phyloP scores from a whole-genome alignment of 2,888 invertebrate species.

The Macrosiphum euphorbiae region DNA sequence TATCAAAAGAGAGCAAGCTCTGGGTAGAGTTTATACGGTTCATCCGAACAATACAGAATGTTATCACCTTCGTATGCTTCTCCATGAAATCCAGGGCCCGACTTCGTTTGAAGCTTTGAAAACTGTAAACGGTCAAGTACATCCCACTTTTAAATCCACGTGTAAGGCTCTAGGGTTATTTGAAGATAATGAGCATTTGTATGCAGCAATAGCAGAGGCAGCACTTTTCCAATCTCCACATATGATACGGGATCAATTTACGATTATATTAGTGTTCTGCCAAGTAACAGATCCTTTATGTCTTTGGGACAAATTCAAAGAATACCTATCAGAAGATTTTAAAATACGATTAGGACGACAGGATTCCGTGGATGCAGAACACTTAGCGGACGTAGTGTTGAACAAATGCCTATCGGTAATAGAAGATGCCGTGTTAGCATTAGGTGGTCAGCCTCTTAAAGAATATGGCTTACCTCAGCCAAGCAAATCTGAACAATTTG shows the following conservation, averaged over 20 bases:
- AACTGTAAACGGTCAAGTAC: slow-evolving; percentile 68
- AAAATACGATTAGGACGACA: neutral
- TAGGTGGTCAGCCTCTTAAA: neutral
- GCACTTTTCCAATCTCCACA: slow-evolving; percentile 66
- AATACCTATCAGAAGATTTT: slow-evolving; percentile 10
- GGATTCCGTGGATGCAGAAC: slow-evolving; percentile 2
- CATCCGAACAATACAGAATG: slow-evolving; percentile 66
- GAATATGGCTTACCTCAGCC: slow-evolving; percentile 8
- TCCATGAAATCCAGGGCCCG: slow-evolving; percentile 67
- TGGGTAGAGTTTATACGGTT: slow-evolving; percentile 64
- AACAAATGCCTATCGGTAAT: neutral
- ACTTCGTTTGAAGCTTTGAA: slow-evolving; percentile 68
- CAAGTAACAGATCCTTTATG: slow-evolving; percentile 33
- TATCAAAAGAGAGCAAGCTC: slow-evolving; percentile 9
- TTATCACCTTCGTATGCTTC: slow-evolving; percentile 67
- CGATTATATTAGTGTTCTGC: slow-evolving; percentile 61
- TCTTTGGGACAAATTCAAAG: slow-evolving; percentile 51
- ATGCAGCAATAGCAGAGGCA: slow-evolving; percentile 66
- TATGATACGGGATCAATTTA: slow-evolving; percentile 63
- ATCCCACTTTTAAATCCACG: slow-evolving; percentile 68
- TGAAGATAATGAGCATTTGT: slow-evolving; percentile 69
- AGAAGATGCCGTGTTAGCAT: slow-evolving; percentile 15
- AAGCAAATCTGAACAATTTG: neutral
- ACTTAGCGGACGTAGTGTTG: slow-evolving; percentile 7
- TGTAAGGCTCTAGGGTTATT: slow-evolving; percentile 69